These are phyloP conservation scores for Osmerus eperlanus DNA, from an alignment of 2,113 vertebrate species.

Conservation along the genomic window DNA sequence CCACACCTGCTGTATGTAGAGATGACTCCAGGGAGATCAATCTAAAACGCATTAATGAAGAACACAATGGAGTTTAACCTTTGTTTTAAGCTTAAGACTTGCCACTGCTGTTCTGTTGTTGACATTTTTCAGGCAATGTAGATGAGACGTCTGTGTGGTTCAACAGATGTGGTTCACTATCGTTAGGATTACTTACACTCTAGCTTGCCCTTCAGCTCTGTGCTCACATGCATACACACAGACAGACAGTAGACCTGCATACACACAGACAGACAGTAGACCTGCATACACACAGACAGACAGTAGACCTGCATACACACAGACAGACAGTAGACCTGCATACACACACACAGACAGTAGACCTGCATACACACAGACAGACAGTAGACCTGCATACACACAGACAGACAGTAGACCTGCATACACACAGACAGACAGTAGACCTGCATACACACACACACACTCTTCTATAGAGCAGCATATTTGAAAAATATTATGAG, in stretches of 20 bases:
- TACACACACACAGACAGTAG: neutral
- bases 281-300: no score
- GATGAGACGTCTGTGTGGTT: constrained; percentile 21
- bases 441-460: no score
- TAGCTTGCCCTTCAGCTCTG: neutral
- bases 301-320: neutral
- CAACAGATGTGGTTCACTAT: constrained; percentile 24
- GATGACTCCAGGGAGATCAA: constrained; percentile 25
- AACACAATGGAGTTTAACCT: constrained; percentile 40
- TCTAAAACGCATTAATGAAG: constrained; percentile 32
- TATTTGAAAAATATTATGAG: no score
- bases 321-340: neutral
- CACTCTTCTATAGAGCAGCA: no score
- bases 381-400: neutral
- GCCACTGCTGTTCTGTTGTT: constrained; percentile 20
- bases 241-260: neutral
- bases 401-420: neutral
- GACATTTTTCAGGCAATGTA: constrained; percentile 31
- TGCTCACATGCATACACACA: constrained; percentile 1
- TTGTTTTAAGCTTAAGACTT: constrained; percentile 36
- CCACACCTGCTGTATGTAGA: constrained; percentile 25
- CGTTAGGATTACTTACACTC: constrained; percentile 13
- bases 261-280: neutral
- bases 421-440: neutral
- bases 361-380: no score